phyloP scores from a whole-genome alignment of 2,888 invertebrate genomes.

The Toxonevra muliebris region DNA sequence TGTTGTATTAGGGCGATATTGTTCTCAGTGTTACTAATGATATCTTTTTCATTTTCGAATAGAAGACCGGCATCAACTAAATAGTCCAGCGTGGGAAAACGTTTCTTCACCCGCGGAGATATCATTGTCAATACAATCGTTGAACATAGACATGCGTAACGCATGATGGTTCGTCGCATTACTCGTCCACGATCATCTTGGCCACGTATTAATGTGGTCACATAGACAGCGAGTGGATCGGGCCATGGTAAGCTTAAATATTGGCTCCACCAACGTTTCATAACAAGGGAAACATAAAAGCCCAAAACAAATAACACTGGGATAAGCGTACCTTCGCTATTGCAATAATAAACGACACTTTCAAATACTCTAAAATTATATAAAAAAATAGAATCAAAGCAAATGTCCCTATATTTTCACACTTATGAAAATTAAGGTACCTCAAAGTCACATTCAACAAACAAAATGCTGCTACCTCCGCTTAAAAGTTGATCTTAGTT shows the following conservation, averaged over 20 bases:
- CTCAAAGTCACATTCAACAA: neutral
- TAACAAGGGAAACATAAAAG: conserved; percentile 90
- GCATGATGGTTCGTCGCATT: conserved; percentile 82
- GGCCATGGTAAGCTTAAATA: conserved; percentile 85
- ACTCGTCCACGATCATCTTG: conserved; percentile 82
- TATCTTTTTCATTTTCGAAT: conserved; percentile 79
- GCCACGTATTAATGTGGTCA: conserved; percentile 81
- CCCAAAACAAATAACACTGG: conserved; percentile 92
- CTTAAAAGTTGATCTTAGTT: too few species aligned
- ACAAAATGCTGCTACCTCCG: neutral
- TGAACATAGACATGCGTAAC: conserved; percentile 83
- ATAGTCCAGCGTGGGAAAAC: conserved; percentile 84
- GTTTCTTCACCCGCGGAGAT: conserved; percentile 86
- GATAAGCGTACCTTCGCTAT: conserved; percentile 81
- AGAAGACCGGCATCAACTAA: conserved; percentile 84
- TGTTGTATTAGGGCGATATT: conserved; percentile 77
- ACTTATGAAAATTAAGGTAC: neutral
- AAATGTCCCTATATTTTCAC: neutral
- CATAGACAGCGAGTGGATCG: conserved; percentile 82
- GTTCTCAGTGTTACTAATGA: conserved; percentile 77
- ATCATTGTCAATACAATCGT: conserved; percentile 87
- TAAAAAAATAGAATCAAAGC: neutral
- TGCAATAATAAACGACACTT: conserved; percentile 81
- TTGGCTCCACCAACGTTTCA: conserved; percentile 91
- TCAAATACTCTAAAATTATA: conserved; percentile 75